These are phyloP conservation scores for Empidonax alnorum DNA, from an alignment of 2,113 vertebrate species.

Conservation along the genomic window DNA sequence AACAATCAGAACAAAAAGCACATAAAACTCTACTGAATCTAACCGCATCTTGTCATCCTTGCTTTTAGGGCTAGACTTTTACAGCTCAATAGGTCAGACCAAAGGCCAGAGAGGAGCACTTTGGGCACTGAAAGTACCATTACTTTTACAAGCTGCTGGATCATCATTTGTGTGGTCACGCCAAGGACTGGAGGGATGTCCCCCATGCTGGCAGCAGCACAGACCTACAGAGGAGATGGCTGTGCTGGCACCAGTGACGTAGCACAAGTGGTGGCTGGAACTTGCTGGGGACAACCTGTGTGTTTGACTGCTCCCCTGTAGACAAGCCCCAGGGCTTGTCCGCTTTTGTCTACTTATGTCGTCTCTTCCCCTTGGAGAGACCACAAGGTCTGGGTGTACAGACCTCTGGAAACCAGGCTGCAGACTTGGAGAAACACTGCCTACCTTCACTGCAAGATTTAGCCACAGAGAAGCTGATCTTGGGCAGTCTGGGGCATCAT, in stretches of 20 bases:
- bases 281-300: accelerated
- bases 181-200: background rate
- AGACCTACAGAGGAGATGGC: background rate
- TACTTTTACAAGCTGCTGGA: background rate
- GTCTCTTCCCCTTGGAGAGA: too few relatives aligned
- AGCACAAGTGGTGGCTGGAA: too few relatives aligned
- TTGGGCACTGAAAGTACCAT: background rate
- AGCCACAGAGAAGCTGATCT: background rate
- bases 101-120: background rate
- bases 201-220: accelerated
- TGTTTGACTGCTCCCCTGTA: accelerated
- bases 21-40: background rate
- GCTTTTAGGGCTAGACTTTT: background rate
- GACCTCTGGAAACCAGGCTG: background rate
- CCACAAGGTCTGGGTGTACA: background rate
- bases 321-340: background rate
- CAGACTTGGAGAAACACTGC: background rate
- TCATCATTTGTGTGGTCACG: accelerated
- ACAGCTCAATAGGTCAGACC: background rate
- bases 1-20: background rate
- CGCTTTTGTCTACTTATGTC: accelerated
- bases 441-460: background rate
- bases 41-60: background rate
- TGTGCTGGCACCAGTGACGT: background rate
- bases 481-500: accelerated